Conservation (phyloP, 2,113 vertebrate species). For the Oriolus oriolus region DNA sequence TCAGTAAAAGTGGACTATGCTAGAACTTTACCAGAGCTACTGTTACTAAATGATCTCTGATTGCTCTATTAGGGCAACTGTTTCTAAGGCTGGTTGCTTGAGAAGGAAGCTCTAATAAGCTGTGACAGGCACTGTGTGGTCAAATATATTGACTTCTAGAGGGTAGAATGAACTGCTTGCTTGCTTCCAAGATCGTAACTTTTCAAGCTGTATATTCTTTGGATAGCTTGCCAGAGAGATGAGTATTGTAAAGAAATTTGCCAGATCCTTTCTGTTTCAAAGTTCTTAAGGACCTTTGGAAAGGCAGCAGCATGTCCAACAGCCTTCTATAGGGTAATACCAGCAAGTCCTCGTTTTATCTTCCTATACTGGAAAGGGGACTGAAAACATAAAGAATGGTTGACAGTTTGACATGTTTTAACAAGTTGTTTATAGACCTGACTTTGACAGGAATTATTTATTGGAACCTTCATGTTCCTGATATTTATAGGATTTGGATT, state of each 20-base stretch:
- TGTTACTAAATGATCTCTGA: neutral
- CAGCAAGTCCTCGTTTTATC: neutral
- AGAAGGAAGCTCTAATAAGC: neutral
- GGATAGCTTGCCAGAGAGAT: neutral
- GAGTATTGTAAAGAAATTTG: neutral
- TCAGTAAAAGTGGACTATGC: neutral
- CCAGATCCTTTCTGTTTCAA: neutral
- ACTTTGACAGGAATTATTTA: slow-evolving; percentile 20
- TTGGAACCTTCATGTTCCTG: neutral
- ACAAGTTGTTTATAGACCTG: slow-evolving; percentile 7
- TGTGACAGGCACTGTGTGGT: neutral
- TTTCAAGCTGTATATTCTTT: neutral
- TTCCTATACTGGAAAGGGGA: neutral
- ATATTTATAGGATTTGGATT: slow-evolving; percentile 31
- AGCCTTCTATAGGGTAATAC: neutral
- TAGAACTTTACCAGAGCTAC: neutral
- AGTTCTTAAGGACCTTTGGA: neutral
- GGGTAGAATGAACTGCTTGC: neutral
- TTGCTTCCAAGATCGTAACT: neutral
- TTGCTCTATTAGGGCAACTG: neutral
- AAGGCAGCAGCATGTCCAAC: neutral
- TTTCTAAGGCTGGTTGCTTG: neutral
- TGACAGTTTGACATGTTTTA: slow-evolving; percentile 19
- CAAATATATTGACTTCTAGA: neutral
- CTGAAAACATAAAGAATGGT: neutral